Base-by-base conservation (phyloP, 53 echinoderm and acorn worm genomes). In the Luidia sarsii region DNA sequence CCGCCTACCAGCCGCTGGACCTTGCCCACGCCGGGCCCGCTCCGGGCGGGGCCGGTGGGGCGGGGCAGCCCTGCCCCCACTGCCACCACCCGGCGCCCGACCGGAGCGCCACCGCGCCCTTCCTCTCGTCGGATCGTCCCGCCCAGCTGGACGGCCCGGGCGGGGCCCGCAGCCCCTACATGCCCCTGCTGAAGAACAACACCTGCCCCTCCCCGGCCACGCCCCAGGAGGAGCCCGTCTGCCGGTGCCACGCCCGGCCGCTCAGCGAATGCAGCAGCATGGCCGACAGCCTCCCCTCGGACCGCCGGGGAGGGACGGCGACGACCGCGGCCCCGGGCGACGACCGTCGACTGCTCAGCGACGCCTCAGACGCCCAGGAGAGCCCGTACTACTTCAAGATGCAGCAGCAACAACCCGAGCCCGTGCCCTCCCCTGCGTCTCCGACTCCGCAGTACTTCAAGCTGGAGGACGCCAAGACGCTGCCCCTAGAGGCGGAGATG, bases 361-460 rank as follows among this genome's bases (percentile, higher is more conserved):
- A 31, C 14, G 14, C 34, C 4, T 57, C 45, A 6, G 75, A 75
- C 29, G 37, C 30, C 5, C 59, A 57, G 45, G 75, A 60, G 59
- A 57, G 43, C 35, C 75, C 75, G 1, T 75, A 75, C 60, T 75
- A 75, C 60, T 75, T 75, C 75, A 75, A 75, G 61, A 57, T 75
- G 45, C 10, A 71, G 14, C 13, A n/a, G 18, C 53, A 13, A 10
- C 56, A 11, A 2, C 10, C 15, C 25, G 57, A 55, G 5, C 55
- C 39, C n/a, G 31, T 25, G 27, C 32, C 59, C 7, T 59, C 60
- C 2, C 75, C 75, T 7, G 24, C 39, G 19, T 59, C 59, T n/a
- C 57, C 57, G 10, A 75, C 59, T n/a, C 57, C 57, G 10, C 41
- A 59, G 30, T 75, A 75, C 75, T 61, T 75, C 57, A 75, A 75